These are phyloP conservation scores for Fundulus diaphanus DNA, from an alignment of 2,797 vertebrate species.

Conservation along the genomic window DNA sequence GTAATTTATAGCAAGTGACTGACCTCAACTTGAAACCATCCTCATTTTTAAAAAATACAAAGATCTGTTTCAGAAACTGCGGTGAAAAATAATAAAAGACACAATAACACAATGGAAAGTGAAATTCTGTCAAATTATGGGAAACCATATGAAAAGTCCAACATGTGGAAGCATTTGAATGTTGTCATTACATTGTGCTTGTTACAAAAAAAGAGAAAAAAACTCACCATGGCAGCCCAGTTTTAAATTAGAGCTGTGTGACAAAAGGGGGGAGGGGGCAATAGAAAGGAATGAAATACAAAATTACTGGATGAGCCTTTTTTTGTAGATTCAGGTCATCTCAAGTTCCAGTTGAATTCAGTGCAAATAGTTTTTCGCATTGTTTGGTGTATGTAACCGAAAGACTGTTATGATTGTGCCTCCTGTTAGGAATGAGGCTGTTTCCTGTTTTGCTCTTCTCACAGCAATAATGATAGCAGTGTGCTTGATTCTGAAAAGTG, in stretches of 20 bases:
- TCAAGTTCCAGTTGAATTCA: neutral
- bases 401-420: neutral
- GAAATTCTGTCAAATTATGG: constrained; percentile 32
- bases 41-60: constrained; percentile 34
- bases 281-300: neutral
- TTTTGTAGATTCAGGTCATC: neutral
- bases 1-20: constrained; percentile 42
- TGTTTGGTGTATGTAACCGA: neutral
- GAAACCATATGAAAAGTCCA: constrained; percentile 13
- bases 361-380: neutral
- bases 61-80: constrained; percentile 30
- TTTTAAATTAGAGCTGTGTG: neutral
- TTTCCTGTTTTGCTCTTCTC: constrained; percentile 10
- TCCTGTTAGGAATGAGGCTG: neutral
- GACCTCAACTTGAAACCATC: constrained; percentile 47
- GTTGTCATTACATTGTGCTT: constrained; percentile 6
- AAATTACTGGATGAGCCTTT: neutral
- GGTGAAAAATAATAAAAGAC: constrained; percentile 23
- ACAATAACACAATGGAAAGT: constrained; percentile 21
- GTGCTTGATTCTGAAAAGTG: neutral
- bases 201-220: constrained; percentile 9
- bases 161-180: constrained; percentile 37
- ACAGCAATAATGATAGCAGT: neutral
- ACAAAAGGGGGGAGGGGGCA: too few relatives aligned
- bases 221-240: neutral